A percentile compares a stretch with the other conserved stretches of the same genome.
Evolutionary conservation across 92 coral and sea anemone genomes (phyloP).

Genomic region (Parazoanthus swiftii): DNA sequence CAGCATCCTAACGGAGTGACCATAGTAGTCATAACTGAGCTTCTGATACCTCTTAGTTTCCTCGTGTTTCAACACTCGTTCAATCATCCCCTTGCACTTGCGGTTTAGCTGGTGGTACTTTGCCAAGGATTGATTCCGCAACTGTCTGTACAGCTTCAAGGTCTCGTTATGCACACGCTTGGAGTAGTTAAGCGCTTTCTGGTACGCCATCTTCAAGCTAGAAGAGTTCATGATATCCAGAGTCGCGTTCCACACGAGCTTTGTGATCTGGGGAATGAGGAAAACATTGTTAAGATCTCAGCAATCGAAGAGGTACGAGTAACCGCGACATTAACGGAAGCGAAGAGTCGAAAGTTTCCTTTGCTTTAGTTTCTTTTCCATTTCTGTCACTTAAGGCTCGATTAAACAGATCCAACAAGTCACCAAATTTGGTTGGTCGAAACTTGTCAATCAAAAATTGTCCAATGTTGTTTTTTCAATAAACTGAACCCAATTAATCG

Average conservation of each 20-base stretch:
- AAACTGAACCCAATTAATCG: too few species aligned
- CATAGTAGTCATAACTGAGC: conserved; percentile 60
- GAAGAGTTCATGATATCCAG: conserved; percentile 71
- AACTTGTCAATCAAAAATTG: too few species aligned
- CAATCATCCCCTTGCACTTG: conserved; percentile 56
- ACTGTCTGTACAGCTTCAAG: conserved; percentile 46
- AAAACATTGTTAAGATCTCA: background rate
- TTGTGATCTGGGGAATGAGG: conserved; percentile 14
- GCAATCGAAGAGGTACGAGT: background rate
- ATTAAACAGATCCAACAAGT: too few species aligned
- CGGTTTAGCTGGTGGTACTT: conserved; percentile 58
- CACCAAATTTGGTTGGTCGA: too few species aligned
- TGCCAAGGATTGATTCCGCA: conserved; percentile 42
- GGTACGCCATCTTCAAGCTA: conserved; percentile 46
- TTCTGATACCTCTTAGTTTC: conserved; percentile 54
- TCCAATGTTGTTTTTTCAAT: too few species aligned
- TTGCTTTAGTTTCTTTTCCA: too few species aligned
- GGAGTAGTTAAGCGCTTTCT: conserved; percentile 57
- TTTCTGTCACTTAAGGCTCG: too few species aligned
- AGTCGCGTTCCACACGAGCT: conserved; percentile 51
- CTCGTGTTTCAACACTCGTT: conserved; percentile 55
- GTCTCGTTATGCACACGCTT: conserved; percentile 58
- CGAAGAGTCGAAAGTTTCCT: too few species aligned
- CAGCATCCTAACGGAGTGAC: conserved; percentile 64
- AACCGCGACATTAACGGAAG: too few species aligned